A percentile compares a stretch with the other conserved stretches of the same genome.
Conservation (phyloP, 2,888 invertebrate species). For the Mesochorus sp. region DNA sequence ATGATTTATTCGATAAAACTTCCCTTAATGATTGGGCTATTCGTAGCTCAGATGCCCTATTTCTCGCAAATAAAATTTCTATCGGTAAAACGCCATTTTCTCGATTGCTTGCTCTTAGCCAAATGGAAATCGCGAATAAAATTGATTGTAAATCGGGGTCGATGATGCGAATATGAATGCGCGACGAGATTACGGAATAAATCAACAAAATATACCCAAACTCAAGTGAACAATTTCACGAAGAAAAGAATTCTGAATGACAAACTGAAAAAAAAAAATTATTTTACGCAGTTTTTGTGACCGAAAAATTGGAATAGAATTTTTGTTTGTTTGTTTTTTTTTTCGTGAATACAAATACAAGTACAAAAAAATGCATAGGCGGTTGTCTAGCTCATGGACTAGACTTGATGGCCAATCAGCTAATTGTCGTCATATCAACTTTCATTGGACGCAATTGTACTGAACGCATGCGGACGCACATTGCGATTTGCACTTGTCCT, state of each 20-base stretch:
- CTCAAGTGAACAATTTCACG: too few relatives aligned
- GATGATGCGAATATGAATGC: constrained; percentile 34
- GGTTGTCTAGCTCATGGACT: constrained; percentile 27
- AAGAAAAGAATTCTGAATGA: not conserved
- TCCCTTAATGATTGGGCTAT: too few relatives aligned
- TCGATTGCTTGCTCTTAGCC: not conserved
- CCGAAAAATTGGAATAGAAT: not conserved
- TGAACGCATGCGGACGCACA: constrained; percentile 70
- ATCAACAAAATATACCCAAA: not conserved
- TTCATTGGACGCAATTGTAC: constrained; percentile 78
- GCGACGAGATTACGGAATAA: constrained; percentile 3
- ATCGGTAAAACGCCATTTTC: not conserved
- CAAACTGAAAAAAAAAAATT: not conserved
- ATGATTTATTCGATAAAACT: not conserved
- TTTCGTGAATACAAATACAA: not conserved
- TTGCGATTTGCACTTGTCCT: constrained; percentile 71
- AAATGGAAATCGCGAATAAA: constrained; percentile 58
- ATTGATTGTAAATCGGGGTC: constrained; percentile 48
- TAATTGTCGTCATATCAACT: constrained; percentile 79
- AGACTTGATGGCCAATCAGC: constrained; percentile 75
- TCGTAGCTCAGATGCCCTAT: not conserved
- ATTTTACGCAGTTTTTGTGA: not conserved
- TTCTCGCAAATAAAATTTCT: not conserved
- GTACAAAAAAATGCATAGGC: not conserved
- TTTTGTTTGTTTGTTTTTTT: not conserved